Percentiles rank a stretch among this genome's conserved stretches.
These are phyloP conservation scores for Brachionus asplanchnoidis DNA, from an alignment of 1,140 invertebrate genomes.

Conservation along the genomic window DNA sequence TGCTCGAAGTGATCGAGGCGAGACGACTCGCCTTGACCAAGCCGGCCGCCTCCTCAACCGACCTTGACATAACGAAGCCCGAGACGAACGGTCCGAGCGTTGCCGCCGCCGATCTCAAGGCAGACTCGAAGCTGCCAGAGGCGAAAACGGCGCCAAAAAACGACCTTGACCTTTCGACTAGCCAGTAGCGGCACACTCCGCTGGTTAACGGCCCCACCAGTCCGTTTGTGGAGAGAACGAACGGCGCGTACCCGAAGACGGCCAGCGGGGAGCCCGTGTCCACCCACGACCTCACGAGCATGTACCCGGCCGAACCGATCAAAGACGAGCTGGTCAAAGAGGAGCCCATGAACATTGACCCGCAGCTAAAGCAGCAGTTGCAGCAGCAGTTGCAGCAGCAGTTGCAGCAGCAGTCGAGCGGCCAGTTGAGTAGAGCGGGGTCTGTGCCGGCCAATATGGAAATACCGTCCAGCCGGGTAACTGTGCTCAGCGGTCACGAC, in stretches of 20 bases:
- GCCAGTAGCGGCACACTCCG: background rate
- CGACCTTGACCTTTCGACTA: background rate
- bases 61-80: background rate
- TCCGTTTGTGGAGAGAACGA: background rate
- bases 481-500: constrained; percentile 87
- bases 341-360: constrained; percentile 1
- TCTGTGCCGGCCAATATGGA: background rate
- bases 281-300: background rate
- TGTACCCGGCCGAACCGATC: background rate
- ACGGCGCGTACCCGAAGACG: background rate
- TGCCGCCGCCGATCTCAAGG: too few relatives aligned
- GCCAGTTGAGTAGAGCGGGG: background rate
- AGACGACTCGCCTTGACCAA: constrained; percentile 63
- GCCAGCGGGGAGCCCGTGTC: background rate
- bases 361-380: background rate
- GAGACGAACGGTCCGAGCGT: background rate
- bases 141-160: background rate
- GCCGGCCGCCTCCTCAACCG: constrained; percentile 44
- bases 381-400: constrained; percentile 15
- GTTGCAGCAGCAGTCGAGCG: background rate
- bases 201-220: background rate
- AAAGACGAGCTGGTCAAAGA: constrained; percentile 18
- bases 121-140: background rate
- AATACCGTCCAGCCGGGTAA: constrained; percentile 60
- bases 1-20: constrained; percentile 87